phyloP scores from a whole-genome alignment of 2,888 invertebrate species.

The Troides oblongomaculatus region DNA sequence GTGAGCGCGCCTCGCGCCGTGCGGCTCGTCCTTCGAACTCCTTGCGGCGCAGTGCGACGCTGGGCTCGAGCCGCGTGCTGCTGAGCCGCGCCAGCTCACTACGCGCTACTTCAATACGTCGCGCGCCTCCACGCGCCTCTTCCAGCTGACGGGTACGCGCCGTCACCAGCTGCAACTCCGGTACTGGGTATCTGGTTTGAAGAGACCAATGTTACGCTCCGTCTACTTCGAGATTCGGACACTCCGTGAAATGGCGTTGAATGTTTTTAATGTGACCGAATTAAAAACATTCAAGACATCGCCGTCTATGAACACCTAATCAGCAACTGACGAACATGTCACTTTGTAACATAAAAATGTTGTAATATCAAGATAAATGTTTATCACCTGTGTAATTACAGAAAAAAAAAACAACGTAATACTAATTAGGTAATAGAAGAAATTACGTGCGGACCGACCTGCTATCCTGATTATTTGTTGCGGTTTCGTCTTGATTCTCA shows the following conservation, averaged over 20 bases:
- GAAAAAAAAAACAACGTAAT: background rate
- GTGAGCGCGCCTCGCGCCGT: slow-evolving; percentile 67
- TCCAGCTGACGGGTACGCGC: slow-evolving; percentile 88
- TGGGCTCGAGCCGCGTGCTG: slow-evolving; percentile 85
- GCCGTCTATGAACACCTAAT: background rate
- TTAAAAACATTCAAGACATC: background rate
- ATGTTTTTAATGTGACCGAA: background rate
- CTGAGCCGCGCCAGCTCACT: slow-evolving; percentile 84
- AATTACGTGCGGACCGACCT: slow-evolving; percentile 53
- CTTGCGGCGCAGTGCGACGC: slow-evolving; percentile 85
- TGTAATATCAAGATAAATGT: background rate
- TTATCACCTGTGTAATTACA: background rate
- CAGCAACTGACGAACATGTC: background rate
- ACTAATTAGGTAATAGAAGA: background rate
- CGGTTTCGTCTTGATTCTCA: slow-evolving; percentile 59
- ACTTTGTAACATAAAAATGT: background rate
- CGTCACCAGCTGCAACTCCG: slow-evolving; percentile 84
- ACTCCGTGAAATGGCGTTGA: background rate
- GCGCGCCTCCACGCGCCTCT: slow-evolving; percentile 80
- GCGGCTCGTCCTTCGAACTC: slow-evolving; percentile 84
- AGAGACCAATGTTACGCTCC: background rate
- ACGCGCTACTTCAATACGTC: slow-evolving; percentile 83
- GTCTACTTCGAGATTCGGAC: background rate
- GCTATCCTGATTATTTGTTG: slow-evolving; percentile 63
- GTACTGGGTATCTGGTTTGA: slow-evolving; percentile 62